phyloP scores from a whole-genome alignment of 2,888 invertebrate genomes.

The Acleris holmiana region DNA sequence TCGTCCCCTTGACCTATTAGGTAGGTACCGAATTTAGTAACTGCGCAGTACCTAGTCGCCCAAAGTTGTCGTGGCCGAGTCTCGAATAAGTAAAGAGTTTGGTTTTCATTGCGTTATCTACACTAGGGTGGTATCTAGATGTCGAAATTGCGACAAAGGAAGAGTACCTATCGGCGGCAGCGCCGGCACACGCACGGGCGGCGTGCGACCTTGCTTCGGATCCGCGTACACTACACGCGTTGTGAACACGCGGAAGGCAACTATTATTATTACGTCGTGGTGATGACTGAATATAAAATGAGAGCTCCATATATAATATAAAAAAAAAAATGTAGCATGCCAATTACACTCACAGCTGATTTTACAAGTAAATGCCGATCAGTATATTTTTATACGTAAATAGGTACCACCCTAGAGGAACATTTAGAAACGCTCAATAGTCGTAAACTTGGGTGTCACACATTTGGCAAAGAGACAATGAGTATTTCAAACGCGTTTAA shows the following conservation, averaged over 20 bases:
- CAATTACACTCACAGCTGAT: conserved; percentile 15
- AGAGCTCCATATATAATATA: conserved; percentile 35
- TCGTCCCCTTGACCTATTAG: conserved; percentile 67
- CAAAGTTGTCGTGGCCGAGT: conserved; percentile 28
- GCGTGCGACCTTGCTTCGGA: conserved; percentile 65
- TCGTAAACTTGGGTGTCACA: conserved; percentile 5
- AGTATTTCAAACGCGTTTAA: no score
- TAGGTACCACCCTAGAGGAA: no score
- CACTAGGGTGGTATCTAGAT: conserved; percentile 36
- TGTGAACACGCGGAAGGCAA: conserved; percentile 60
- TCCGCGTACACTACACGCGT: conserved; percentile 49
- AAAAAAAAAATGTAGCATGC: conserved; percentile 28
- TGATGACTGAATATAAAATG: conserved; percentile 37
- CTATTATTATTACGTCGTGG: conserved; percentile 44
- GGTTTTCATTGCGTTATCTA: conserved; percentile 41
- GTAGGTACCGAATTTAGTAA: conserved; percentile 47
- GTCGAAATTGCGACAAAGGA: conserved; percentile 47
- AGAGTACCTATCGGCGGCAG: conserved; percentile 26
- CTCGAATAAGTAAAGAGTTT: conserved; percentile 39
- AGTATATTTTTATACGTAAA: conserved; percentile 1
- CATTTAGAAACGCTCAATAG: conserved; percentile 6
- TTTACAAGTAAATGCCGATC: conserved; percentile 11
- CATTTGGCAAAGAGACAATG: conserved; percentile 7
- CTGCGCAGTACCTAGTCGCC: conserved; percentile 61
- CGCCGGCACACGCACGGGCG: conserved; percentile 48